Percentiles rank a stretch among this genome's conserved stretches.
These are phyloP conservation scores for Clarias platycephalus DNA, from an alignment of 2,797 vertebrate genomes.

Conservation along the genomic window DNA sequence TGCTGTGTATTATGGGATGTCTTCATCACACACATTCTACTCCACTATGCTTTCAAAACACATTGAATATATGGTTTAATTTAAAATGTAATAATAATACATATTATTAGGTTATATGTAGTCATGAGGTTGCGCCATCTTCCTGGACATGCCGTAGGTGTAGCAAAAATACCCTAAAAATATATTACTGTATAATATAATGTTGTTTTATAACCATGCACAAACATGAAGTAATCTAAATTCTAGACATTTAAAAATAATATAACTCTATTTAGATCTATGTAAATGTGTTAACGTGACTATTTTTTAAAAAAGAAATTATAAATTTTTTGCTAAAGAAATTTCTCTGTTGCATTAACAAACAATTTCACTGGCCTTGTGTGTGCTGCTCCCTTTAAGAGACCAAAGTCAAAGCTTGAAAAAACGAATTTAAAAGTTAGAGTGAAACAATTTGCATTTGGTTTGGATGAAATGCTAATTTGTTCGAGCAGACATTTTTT, in stretches of 20 bases:
- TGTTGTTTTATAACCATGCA: too few species aligned
- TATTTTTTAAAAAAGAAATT: neutral
- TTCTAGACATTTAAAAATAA: neutral
- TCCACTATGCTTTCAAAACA: neutral
- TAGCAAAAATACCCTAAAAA: neutral
- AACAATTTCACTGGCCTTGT: constrained; percentile 69
- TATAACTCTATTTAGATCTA: neutral
- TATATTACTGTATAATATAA: too few species aligned
- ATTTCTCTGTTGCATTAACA: constrained; percentile 62
- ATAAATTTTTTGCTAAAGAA: constrained; percentile 41
- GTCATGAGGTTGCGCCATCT: neutral
- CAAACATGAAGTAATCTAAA: neutral
- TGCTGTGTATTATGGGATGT: neutral
- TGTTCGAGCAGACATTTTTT: constrained; percentile 72
- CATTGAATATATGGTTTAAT: neutral
- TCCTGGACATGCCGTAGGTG: neutral
- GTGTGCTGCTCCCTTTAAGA: constrained; percentile 49
- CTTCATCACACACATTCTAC: neutral
- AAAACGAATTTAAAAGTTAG: constrained; percentile 80
- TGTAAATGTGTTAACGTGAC: neutral
- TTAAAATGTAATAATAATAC: neutral
- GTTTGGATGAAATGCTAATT: constrained; percentile 81
- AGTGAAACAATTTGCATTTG: constrained; percentile 83
- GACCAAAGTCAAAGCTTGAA: constrained; percentile 73
- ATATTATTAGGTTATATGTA: too few species aligned